Evolutionary conservation across 2,113 vertebrate species (phyloP).

Genomic region (Etia nguti): DNA sequence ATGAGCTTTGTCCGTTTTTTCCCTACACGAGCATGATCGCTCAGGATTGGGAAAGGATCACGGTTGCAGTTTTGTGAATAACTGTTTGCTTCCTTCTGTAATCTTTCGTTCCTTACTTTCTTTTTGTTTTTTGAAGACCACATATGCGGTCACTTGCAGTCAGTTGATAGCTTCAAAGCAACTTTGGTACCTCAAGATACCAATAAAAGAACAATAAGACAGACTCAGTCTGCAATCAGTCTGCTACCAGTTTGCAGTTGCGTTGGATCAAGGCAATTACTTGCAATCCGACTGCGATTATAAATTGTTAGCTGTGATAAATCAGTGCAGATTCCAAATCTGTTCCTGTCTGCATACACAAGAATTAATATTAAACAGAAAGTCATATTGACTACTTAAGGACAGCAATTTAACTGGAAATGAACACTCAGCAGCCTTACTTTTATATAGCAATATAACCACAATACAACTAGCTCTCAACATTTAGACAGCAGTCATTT

Average conservation of each 20-base stretch:
- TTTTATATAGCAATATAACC: background rate
- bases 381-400: background rate
- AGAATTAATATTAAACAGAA: background rate
- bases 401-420: background rate
- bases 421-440: background rate
- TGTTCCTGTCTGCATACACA: background rate
- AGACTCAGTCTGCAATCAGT: background rate
- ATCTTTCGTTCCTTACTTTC: background rate
- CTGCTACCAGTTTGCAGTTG: background rate
- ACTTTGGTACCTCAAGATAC: background rate
- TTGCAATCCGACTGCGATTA: background rate
- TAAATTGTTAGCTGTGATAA: background rate
- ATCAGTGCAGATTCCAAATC: background rate
- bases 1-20: background rate
- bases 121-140: background rate
- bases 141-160: background rate
- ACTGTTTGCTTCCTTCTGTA: background rate
- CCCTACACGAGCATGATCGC: background rate
- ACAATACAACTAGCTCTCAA: background rate
- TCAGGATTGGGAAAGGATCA: background rate
- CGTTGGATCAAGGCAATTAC: background rate
- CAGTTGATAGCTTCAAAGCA: background rate
- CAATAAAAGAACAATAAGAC: background rate
- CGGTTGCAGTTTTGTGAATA: background rate
- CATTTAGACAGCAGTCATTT: background rate